Base-by-base conservation (phyloP, 2,797 vertebrate genomes). In the Crypturellus tataupa region DNA sequence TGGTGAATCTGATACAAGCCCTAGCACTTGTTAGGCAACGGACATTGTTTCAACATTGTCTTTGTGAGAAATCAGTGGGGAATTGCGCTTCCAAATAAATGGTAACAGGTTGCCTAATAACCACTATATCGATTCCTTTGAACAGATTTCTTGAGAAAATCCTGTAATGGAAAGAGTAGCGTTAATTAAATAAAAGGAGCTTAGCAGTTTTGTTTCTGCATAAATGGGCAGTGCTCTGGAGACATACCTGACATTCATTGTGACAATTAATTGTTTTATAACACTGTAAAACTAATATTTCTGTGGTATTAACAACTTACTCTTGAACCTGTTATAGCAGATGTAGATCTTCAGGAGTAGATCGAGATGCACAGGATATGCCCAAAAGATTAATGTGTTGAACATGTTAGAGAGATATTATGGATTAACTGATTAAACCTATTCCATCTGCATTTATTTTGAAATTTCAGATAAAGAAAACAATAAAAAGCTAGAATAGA, bases 381-480 rank as follows among this genome's bases (percentile, higher is more conserved):
- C 6, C 31, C 69, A 58, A 82, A 86, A 94, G 42, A 88, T 65
- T 12, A 95, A 80, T 80, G 7, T n/a, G 49, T 35, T 84, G 40
- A 80, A 88, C 85, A 78, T 70, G 12, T 55, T 65, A 80, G 44
- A 71, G 31, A 75, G 2, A 47, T 75, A 87, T 62, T 31, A 44
- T 64, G 51, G 40, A 94, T 92, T 95, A 94, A 82, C 24, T 85
- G 44, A 93, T 90, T 87, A 80, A 84, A 58, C 7, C 6, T 78
- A 87, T 90, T 95, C 17, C 90, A 44, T 86, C 91, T 87, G 42
- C 78, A 72, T 51, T 80, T 53, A 9, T 96, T 85, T 23, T 55
- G 90, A 44, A 92, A 87, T 92, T 95, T 85, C 27, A 80, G 59
- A 73, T 84, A 86, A 93, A 72, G 37, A 24, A 84, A 94, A 55